Conservation (phyloP, 2,113 vertebrate genomes). For the Zosterops borbonicus region DNA sequence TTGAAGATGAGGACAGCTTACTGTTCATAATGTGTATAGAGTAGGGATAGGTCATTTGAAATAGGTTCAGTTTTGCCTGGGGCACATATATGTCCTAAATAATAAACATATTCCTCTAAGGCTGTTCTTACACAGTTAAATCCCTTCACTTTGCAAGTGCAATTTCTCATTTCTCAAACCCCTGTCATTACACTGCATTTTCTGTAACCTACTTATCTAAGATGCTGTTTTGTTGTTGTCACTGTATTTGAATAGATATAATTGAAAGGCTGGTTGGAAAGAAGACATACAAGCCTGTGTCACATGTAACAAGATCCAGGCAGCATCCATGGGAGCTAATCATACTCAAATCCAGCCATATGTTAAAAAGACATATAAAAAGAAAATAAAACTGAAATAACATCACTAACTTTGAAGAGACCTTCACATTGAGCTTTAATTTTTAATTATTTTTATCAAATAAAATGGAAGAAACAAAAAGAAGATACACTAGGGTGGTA, state of each 20-base stretch:
- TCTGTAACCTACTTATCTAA: conserved; percentile 21
- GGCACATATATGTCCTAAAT: conserved; percentile 1
- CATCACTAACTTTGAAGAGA: background rate
- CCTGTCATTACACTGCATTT: background rate
- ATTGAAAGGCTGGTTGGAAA: background rate
- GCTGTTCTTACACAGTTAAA: background rate
- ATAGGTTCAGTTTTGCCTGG: background rate
- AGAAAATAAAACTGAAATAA: background rate
- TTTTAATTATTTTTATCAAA: background rate
- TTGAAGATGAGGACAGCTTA: background rate
- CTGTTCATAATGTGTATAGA: background rate
- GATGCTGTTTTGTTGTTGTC: background rate
- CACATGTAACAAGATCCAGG: background rate
- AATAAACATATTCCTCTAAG: conserved; percentile 16
- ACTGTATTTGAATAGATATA: background rate
- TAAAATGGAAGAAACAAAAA: background rate
- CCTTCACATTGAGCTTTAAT: background rate
- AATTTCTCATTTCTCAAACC: background rate
- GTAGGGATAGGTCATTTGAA: background rate
- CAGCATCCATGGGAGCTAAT: background rate
- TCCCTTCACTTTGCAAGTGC: background rate
- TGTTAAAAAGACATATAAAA: background rate
- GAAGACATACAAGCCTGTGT: background rate
- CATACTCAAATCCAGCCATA: background rate
- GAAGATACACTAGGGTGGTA: background rate